Conservation (phyloP, 1,140 invertebrate genomes). For the Bombus confusus region DNA sequence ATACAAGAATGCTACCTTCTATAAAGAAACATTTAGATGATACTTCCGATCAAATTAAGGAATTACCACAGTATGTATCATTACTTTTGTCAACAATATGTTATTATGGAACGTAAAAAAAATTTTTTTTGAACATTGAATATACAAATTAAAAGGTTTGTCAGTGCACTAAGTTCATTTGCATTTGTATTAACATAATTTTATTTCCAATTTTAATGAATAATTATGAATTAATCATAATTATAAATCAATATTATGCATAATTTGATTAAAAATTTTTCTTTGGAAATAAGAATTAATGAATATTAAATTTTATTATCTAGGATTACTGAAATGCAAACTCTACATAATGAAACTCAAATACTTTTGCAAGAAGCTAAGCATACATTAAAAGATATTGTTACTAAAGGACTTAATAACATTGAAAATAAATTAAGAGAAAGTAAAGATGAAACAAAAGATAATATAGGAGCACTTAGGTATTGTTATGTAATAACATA, state of each 20-base stretch:
- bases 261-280: neutral
- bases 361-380: slow-evolving; percentile 74
- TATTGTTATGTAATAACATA: slow-evolving; percentile 54
- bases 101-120: neutral
- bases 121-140: neutral
- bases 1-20: slow-evolving; percentile 62
- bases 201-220: too few relatives aligned
- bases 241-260: neutral
- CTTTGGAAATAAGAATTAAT: slow-evolving; percentile 10
- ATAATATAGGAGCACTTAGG: slow-evolving; percentile 73
- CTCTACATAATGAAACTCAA: slow-evolving; percentile 77
- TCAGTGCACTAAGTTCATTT: too few relatives aligned
- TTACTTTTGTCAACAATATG: neutral
- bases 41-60: slow-evolving; percentile 68
- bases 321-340: slow-evolving; percentile 72
- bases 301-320: slow-evolving; percentile 1
- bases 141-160: neutral
- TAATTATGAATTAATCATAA: too few relatives aligned
- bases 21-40: slow-evolving; percentile 74
- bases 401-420: slow-evolving; percentile 67
- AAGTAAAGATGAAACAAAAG: slow-evolving; percentile 76
- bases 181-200: too few relatives aligned
- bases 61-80: slow-evolving; percentile 74
- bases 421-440: slow-evolving; percentile 82
- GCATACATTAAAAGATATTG: slow-evolving; percentile 71